Evolutionary conservation across 2,113 vertebrate genomes (phyloP).

Genomic region (human (Homo sapiens)): DNA sequence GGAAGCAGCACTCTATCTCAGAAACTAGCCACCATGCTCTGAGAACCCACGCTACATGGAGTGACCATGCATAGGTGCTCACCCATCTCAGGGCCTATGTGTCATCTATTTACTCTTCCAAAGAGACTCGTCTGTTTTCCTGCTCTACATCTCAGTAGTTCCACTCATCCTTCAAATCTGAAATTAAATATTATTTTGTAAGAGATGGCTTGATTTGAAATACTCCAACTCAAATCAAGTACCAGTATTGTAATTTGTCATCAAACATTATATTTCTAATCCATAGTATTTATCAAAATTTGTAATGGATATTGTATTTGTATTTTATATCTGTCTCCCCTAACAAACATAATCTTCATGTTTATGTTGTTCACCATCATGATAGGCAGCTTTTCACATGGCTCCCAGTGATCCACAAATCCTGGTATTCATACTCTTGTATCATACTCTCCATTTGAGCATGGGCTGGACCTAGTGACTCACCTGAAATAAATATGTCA

Average conservation of each 20-base stretch:
- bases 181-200: background rate
- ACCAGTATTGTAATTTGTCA: background rate
- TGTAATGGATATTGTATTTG: background rate
- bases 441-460: background rate
- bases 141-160: background rate
- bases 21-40: background rate
- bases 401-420: background rate
- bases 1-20: background rate
- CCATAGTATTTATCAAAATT: background rate
- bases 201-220: conserved; percentile 1
- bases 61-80: too few relatives aligned
- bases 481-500: background rate
- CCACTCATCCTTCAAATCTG: background rate
- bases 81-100: background rate
- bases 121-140: background rate
- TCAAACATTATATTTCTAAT: background rate
- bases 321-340: background rate
- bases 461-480: background rate
- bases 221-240: background rate
- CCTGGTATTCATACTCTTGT: background rate
- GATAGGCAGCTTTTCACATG: background rate
- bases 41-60: background rate
- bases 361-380: background rate
- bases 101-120: background rate
- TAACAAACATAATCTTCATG: background rate